Evolutionary conservation across 2,888 invertebrate genomes (phyloP), one percentile per base, ranked within the genome.

Genomic region (Dyspetes luteomarginatus): DNA sequence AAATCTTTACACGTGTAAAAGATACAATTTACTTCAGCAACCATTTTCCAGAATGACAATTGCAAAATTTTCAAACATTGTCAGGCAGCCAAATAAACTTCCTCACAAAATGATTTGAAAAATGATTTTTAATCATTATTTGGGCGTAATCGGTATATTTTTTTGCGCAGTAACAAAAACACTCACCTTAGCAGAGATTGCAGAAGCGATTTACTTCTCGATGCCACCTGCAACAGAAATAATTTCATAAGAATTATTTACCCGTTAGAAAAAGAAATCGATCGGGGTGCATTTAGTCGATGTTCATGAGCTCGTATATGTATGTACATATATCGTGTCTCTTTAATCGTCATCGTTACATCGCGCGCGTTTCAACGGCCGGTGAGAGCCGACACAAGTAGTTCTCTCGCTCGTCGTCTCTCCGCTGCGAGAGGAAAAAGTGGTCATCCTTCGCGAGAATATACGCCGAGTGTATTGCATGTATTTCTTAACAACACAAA

Each of bases 391-490:
- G 80, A 72, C 65, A 72, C 75, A 36, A 62, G 72, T 67, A 36
- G 72, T 67, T 67, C 60, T 67, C 73, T 74, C 65, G 56, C 65
- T 74, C 50, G 64, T 65, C 48, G 55, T 48, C 55, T 74, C 12
- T 45, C 45, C 60, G 76, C 62, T 72, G 60, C 30, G 48, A 28
- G 75, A 71, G 82, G 84, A 84, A 87, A 84, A 85, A 84, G 75
- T 73, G 85, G 86, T 86, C 88, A 86, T 87, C 86, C 87, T 86
- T 86, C 86, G 82, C 78, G 67, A 45, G 58, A 75, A 65, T 73
- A 84, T 81, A 81, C 82, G 72, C 22, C 56, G 65, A 45, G 74
- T 64, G 64, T 84, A 86, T 87, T 85, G 75, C 75, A 81, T 56
- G 56, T 85, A 84, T 84, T 79, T 87, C 81, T 82, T 84, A 85